A percentile compares a stretch with the other conserved stretches of the same genome.
These are phyloP conservation scores for Rutilus rutilus DNA, from an alignment of 2,113 vertebrate genomes.

Conservation along the genomic window DNA sequence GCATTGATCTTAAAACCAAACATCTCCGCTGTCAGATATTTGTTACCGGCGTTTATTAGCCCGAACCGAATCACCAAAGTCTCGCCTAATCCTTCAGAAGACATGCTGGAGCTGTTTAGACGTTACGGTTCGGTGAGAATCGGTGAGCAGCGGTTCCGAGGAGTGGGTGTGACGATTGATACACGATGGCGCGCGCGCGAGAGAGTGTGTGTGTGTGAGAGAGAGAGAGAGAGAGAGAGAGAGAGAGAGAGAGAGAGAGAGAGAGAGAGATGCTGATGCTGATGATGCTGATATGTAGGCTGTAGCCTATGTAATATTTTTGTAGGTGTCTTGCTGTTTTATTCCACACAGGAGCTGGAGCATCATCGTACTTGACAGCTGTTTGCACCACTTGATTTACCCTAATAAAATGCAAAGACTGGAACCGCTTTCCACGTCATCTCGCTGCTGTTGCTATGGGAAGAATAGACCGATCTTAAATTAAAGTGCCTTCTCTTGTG, in stretches of 20 bases:
- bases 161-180: conserved; percentile 1
- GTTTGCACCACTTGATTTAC: not conserved
- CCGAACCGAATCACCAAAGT: conserved; percentile 92
- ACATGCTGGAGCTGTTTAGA: conserved; percentile 71
- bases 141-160: conserved; percentile 4
- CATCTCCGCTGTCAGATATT: conserved; percentile 94
- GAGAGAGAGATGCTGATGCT: not conserved
- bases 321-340: not conserved
- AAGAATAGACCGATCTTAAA: not conserved
- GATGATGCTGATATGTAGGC: not conserved
- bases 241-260: not conserved
- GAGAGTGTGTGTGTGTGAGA: no score
- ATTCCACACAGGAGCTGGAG: not conserved
- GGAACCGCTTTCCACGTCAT: conserved; percentile 40
- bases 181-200: conserved; percentile 4
- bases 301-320: not conserved
- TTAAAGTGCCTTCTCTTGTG: conserved; percentile 1
- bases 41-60: conserved; percentile 89
- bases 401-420: not conserved
- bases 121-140: conserved; percentile 34
- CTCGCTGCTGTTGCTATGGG: conserved; percentile 46
- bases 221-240: not conserved
- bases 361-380: not conserved
- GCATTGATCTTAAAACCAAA: conserved; percentile 98
- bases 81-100: conserved; percentile 80